Evolutionary conservation across 2,113 vertebrate genomes (phyloP), one percentile per base, ranked within the genome.

Genomic region (Chloroceryle aenea): DNA sequence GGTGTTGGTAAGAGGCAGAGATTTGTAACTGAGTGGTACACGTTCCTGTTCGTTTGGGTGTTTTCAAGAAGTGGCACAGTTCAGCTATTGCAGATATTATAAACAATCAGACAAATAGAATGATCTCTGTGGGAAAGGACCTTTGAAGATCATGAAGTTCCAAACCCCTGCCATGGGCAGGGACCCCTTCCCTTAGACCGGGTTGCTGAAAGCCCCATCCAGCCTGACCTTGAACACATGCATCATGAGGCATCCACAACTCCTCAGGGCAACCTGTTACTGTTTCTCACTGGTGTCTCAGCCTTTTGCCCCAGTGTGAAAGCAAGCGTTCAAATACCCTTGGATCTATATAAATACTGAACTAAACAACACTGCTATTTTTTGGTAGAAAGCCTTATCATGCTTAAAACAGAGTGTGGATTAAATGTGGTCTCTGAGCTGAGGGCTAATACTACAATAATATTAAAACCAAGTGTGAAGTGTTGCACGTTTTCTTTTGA

Each of bases 11-110:
- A 43, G 16, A 80, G 15, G n/a, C 67, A 48, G 69, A 61, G 34
- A 43, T 63, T 48, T 4, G 27, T 83, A 53, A 43, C 10, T 8
- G 12, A 27, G 4, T 10, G 12, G 14, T 50, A 38, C 18, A 34
- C 17, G 14, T 22, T 55, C 12, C 30, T 61, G 29, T 12, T 34
- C 4, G 1, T 50, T 90, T 59, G 0, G 0, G 8, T 72, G 52
- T 68, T 68, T 20, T 30, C 52, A 69, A 67, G 50, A 61, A 69
- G 36, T 0, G 1, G 12, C 36, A 52, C 23, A 8, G 4, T 45
- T 73, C 58, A 80, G 10, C 36, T 58, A 30, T 9, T 56, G 34
- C 38, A 64, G 34, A 38, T 8, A 50, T 9, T 23, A 62, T 6
- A 38, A 27, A 47, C 10, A 50, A 6, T 52, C 36, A 45, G 20